Percentiles rank a stretch among this genome's conserved stretches.
These are phyloP conservation scores for Coleophora flavipennella DNA, from an alignment of 2,888 invertebrate species.

Conservation along the genomic window DNA sequence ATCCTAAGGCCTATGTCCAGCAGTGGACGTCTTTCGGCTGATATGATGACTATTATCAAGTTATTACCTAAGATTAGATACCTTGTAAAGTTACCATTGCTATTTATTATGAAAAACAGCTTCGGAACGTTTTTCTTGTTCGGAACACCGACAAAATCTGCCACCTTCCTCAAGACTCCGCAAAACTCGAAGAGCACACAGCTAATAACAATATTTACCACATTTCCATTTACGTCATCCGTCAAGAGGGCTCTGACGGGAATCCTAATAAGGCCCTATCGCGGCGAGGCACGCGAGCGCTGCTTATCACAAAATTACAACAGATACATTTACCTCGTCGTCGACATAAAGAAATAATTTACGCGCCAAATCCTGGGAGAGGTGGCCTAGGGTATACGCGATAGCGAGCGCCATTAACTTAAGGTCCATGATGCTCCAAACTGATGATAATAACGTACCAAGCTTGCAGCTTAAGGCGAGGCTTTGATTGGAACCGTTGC, in stretches of 20 bases:
- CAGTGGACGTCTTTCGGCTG: no score
- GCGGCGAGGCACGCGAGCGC: constrained; percentile 27
- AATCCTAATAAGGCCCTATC: constrained; percentile 34
- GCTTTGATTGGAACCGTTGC: no score
- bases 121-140: no score
- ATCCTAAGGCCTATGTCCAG: no score
- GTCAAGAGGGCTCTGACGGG: constrained; percentile 17
- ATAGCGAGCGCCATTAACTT: constrained; percentile 12
- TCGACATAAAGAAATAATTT: constrained; percentile 61
- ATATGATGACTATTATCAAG: no score
- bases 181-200: background rate
- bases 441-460: no score
- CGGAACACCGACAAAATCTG: background rate
- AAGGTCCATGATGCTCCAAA: no score
- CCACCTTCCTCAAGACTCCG: background rate
- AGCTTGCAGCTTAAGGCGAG: no score
- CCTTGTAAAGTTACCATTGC: no score
- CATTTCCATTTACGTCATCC: constrained; percentile 18
- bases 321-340: constrained; percentile 49
- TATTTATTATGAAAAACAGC: no score
- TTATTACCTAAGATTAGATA: no score
- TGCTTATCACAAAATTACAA: constrained; percentile 54
- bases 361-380: constrained; percentile 41
- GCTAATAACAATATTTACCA: constrained; percentile 9
- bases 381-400: constrained; percentile 15